These are phyloP conservation scores for Sylvia atricapilla DNA, from an alignment of 2,113 vertebrate genomes.

Conservation along the genomic window DNA sequence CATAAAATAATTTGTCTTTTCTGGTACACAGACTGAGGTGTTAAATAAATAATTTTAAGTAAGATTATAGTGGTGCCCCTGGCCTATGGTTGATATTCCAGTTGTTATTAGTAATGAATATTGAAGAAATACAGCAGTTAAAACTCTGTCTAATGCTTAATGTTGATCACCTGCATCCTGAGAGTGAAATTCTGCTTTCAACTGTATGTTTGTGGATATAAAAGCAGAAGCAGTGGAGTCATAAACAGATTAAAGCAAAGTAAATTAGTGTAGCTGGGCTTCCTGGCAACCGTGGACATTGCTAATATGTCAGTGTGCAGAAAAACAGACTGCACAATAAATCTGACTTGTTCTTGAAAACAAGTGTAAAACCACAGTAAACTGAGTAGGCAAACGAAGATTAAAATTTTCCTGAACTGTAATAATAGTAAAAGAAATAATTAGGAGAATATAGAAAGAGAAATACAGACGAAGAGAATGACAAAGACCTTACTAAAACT, in stretches of 20 bases:
- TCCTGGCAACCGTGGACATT: background rate
- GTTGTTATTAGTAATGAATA: background rate
- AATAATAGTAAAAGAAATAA: background rate
- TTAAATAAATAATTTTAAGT: background rate
- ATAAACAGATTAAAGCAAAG: background rate
- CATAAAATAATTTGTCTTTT: background rate
- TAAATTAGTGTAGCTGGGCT: background rate
- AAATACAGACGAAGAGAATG: background rate
- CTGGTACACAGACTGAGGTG: background rate
- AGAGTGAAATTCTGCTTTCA: background rate
- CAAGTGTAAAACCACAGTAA: background rate
- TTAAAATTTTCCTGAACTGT: background rate
- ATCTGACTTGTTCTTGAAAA: background rate
- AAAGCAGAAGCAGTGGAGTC: background rate
- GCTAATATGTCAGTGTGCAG: background rate
- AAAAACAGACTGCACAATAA: background rate
- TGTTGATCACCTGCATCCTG: background rate
- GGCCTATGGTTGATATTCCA: background rate
- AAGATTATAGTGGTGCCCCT: background rate
- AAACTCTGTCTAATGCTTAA: background rate
- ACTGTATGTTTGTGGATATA: background rate
- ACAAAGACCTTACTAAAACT: background rate
- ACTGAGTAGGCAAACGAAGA: background rate
- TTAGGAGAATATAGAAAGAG: background rate
- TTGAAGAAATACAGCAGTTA: background rate